Evolutionary conservation across 2,888 invertebrate species (phyloP), one percentile per base, ranked within the genome.

Genomic region (Scrobipalpa costella): DNA sequence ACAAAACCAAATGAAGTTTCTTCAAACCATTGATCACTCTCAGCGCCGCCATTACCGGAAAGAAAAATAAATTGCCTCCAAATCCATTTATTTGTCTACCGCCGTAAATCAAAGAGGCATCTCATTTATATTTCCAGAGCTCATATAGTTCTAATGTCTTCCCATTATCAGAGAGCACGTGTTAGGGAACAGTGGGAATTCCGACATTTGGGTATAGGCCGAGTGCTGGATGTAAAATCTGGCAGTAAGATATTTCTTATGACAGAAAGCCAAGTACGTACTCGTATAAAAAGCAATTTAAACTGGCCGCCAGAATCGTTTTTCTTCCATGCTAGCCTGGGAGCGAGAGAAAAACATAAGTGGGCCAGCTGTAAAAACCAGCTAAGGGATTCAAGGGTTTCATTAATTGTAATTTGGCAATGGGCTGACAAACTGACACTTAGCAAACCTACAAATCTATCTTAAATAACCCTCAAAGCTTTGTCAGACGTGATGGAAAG

Each of bases 91-190:
- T 84, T 75, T 73, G 67, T 69, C 70, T 71, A 68, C 71, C 67
- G 74, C 81, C 81, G 77, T 84, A 81, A 81, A 72, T 87, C 85
- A 82, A 79, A 83, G 77, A 78, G 74, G 75, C 66, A 67, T 68
- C 77, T 78, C 81, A 87, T 89, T 86, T 81, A 85, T 88, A 83
- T 85, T 78, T 80, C 77, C 76, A 76, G 80, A 78, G 77, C 59
- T 59, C 78, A 77, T 83, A 87, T 83, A 86, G 86, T 86, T 76
- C 85, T 88, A 87, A 90, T 88, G 88, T 85, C 76, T 77, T 73
- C 86, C 84, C 86, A 89, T 90, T 90, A 89, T 84, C 87, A 79
- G 70, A 52, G 72, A 76, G 78, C 84, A 86, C 83, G 84, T 86
- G 87, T 83, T 78, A 64, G 69, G 57, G 70, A 74, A 70, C 73